Evolutionary conservation across 1,140 invertebrate species (phyloP).

Genomic region (Brachionus asplanchnoidis): DNA sequence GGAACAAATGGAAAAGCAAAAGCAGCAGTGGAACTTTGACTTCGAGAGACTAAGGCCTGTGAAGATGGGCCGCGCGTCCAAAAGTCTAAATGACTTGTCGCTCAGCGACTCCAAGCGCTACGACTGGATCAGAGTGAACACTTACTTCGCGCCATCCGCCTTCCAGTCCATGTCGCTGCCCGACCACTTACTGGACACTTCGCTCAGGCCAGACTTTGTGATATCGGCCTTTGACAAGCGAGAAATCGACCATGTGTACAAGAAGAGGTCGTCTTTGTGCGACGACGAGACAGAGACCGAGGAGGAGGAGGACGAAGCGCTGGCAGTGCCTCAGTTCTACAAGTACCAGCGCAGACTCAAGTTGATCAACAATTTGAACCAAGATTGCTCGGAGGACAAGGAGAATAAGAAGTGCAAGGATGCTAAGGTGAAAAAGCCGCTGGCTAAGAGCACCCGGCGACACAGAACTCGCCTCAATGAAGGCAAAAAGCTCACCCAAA

Average conservation of each 20-base stretch:
- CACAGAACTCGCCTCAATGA: not conserved
- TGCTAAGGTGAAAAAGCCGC: not conserved
- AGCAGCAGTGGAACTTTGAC: slow-evolving; percentile 32
- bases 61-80: not conserved
- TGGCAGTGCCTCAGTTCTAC: slow-evolving; percentile 36
- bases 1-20: slow-evolving; percentile 32
- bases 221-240: slow-evolving; percentile 13
- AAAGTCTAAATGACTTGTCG: not conserved
- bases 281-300: slow-evolving; percentile 14
- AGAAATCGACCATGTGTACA: not conserved
- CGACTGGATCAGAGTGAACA: slow-evolving; percentile 27
- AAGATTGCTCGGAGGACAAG: not conserved
- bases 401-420: not conserved
- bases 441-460: not conserved
- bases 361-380: not conserved
- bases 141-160: not conserved
- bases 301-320: slow-evolving; percentile 34
- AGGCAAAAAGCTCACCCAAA: slow-evolving; percentile 11
- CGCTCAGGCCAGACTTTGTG: not conserved
- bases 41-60: slow-evolving; percentile 26
- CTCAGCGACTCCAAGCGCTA: not conserved
- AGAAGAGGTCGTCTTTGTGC: not conserved
- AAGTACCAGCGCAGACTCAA: slow-evolving; percentile 36
- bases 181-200: not conserved
- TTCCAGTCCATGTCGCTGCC: not conserved